Evolutionary conservation across 2,113 vertebrate genomes (phyloP).

Genomic region (Chrysochloris asiatica): DNA sequence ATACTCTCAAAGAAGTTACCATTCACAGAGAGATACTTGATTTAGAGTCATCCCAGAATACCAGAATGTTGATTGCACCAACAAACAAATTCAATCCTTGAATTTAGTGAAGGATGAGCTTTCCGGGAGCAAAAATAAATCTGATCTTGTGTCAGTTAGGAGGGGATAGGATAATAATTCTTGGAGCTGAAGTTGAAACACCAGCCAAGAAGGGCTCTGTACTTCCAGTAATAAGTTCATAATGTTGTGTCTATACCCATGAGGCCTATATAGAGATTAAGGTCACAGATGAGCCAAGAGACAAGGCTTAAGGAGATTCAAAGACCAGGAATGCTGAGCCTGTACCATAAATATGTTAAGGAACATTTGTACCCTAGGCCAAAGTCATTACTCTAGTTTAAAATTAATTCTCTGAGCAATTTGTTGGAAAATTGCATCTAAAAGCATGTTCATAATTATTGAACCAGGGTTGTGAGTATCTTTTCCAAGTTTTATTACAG

Average conservation of each 20-base stretch:
- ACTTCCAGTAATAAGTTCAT: slow-evolving; percentile 35
- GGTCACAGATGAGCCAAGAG: background rate
- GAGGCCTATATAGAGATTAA: background rate
- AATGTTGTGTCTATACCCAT: background rate
- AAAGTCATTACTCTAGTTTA: slow-evolving; percentile 37
- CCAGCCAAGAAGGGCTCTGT: background rate
- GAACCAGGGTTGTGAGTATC: background rate
- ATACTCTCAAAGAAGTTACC: background rate
- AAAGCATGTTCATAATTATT: slow-evolving; percentile 45
- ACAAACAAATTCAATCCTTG: background rate
- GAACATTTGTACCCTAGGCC: background rate
- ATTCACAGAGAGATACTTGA: background rate
- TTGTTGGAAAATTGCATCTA: slow-evolving; percentile 48
- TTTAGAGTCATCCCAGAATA: background rate
- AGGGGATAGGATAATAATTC: background rate
- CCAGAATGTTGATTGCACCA: no score
- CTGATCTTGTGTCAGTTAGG: background rate
- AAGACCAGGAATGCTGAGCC: background rate
- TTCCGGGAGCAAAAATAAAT: background rate
- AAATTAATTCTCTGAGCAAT: slow-evolving; percentile 11
- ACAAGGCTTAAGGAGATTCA: background rate
- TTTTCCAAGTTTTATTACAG: slow-evolving; percentile 68
- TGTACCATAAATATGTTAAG: background rate
- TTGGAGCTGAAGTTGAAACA: slow-evolving; percentile 16
- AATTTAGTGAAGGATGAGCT: background rate